Percentiles rank a stretch among this genome's conserved stretches.
These are phyloP conservation scores for Allobates femoralis DNA, from an alignment of 2,797 vertebrate species.

Conservation along the genomic window DNA sequence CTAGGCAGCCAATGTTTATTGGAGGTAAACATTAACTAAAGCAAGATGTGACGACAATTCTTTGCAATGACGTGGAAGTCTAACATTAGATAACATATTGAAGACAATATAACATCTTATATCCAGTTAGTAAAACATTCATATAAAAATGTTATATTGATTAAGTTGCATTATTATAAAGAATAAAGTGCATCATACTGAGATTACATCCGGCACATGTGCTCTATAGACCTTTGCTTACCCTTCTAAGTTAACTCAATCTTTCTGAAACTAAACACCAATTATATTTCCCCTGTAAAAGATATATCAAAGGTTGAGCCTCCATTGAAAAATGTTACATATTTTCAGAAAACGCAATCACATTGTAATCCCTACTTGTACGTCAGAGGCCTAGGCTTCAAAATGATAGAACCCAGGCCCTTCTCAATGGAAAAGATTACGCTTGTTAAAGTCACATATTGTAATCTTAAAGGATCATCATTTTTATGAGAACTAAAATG, in stretches of 20 bases:
- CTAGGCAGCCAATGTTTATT: background rate
- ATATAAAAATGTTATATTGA: background rate
- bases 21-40: background rate
- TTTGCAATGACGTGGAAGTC: background rate
- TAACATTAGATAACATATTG: background rate
- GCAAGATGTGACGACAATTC: background rate
- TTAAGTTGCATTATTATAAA: background rate
- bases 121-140: background rate
- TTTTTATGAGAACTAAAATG: constrained; percentile 37
- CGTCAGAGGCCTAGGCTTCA: constrained; percentile 43
- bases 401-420: constrained; percentile 51
- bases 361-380: constrained; percentile 45
- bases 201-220: constrained; percentile 42
- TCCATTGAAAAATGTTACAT: constrained; percentile 45
- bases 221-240: constrained; percentile 20
- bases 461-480: constrained; percentile 41
- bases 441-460: constrained; percentile 49
- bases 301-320: constrained; percentile 14
- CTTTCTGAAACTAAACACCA: constrained; percentile 29
- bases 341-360: constrained; percentile 47
- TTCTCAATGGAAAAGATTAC: constrained; percentile 49
- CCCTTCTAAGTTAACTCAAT: constrained; percentile 29
- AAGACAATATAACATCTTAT: background rate
- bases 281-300: constrained; percentile 23
- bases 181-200: constrained; percentile 1